Conservation (phyloP, 2,888 invertebrate species). For the Andrena bicolor region DNA sequence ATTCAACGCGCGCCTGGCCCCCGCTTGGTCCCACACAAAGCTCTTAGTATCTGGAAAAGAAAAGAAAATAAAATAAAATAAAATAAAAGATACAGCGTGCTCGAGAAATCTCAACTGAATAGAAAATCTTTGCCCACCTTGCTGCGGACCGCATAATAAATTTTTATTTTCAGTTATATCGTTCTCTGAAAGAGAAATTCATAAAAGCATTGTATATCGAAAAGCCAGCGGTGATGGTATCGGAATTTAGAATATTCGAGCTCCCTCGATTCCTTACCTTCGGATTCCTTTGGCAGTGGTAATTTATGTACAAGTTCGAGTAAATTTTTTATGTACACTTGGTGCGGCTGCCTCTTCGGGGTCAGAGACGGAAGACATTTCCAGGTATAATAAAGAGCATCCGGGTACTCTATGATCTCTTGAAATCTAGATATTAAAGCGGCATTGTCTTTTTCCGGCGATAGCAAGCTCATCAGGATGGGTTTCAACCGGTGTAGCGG, state of each 20-base stretch:
- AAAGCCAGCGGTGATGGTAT: not conserved
- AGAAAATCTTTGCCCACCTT: slow-evolving; percentile 68
- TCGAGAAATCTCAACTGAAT: not conserved
- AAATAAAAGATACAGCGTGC: not conserved
- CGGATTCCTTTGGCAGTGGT: slow-evolving; percentile 85
- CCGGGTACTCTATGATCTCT: slow-evolving; percentile 91
- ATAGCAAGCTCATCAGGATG: slow-evolving; percentile 89
- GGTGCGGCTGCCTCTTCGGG: slow-evolving; percentile 87
- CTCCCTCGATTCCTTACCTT: slow-evolving; percentile 70
- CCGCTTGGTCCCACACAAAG: slow-evolving; percentile 88
- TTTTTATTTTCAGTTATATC: slow-evolving; percentile 71
- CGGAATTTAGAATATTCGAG: not conserved
- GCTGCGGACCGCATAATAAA: slow-evolving; percentile 78
- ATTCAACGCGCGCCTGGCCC: slow-evolving; percentile 88
- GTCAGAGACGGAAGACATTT: slow-evolving; percentile 87
- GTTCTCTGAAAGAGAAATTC: slow-evolving; percentile 67
- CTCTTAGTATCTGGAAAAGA: slow-evolving; percentile 65
- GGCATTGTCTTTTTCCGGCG: slow-evolving; percentile 87
- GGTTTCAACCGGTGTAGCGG: slow-evolving; percentile 89
- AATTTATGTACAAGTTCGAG: slow-evolving; percentile 88
- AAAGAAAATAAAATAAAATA: not conserved
- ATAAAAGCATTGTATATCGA: slow-evolving; percentile 18
- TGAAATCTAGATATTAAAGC: slow-evolving; percentile 89
- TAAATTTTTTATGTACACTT: slow-evolving; percentile 88
- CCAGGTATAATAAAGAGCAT: slow-evolving; percentile 91